Evolutionary conservation across 2,797 vertebrate genomes (phyloP).

Genomic region (Sternotherus odoratus): DNA sequence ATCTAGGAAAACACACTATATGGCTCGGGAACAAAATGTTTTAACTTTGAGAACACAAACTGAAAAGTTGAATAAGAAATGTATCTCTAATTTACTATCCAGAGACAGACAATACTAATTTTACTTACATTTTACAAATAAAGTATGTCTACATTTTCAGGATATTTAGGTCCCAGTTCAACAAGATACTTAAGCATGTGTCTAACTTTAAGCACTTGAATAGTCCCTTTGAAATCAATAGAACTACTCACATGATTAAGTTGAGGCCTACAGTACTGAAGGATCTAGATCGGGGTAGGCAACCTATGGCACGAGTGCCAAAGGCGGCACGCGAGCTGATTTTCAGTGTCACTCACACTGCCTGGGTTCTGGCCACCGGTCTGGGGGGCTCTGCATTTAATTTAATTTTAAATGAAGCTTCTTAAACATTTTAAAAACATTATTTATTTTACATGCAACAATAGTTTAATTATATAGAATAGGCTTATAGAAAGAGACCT

Average conservation of each 20-base stretch:
- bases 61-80: background rate
- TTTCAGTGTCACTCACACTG: no score
- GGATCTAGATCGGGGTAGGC: background rate
- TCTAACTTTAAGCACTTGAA: background rate
- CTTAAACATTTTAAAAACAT: no score
- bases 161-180: background rate
- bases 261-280: background rate
- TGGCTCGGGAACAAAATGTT: background rate
- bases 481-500: no score
- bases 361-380: no score
- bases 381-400: no score
- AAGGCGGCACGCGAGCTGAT: no score
- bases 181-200: background rate
- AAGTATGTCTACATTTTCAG: fast-evolving
- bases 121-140: background rate
- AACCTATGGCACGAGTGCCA: no score
- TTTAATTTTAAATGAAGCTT: no score
- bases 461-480: no score
- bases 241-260: background rate
- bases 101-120: background rate
- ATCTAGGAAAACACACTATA: background rate
- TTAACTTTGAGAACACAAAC: background rate
- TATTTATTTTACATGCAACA: no score
- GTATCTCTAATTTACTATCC: background rate
- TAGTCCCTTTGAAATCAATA: background rate